Conservation (phyloP, 1,140 invertebrate species). For the Drosophila tani region DNA sequence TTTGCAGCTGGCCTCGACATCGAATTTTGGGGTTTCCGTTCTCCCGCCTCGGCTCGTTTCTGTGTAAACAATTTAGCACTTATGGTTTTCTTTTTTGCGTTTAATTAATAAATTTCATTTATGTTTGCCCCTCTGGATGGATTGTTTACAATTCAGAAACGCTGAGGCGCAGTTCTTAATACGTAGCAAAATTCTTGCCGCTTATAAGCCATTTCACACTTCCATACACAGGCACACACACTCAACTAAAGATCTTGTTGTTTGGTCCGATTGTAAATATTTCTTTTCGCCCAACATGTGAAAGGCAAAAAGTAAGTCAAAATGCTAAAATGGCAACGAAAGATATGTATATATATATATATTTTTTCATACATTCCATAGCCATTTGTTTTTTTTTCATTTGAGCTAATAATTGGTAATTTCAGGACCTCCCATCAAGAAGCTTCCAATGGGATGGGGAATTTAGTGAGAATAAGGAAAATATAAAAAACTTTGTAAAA, state of each 20-base stretch:
- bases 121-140: conserved; percentile 27
- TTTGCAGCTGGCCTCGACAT: conserved; percentile 63
- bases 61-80: conserved; percentile 63
- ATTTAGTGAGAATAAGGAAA: neutral
- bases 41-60: conserved; percentile 13
- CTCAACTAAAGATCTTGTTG: neutral
- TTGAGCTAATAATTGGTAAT: conserved; percentile 6
- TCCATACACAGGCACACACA: conserved; percentile 11
- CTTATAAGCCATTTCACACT: conserved; percentile 45
- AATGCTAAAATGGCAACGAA: conserved; percentile 4
- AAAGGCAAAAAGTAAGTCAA: conserved; percentile 41
- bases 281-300: conserved; percentile 42
- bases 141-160: conserved; percentile 57
- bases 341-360: conserved; percentile 6
- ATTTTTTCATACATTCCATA: conserved; percentile 9
- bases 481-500: neutral
- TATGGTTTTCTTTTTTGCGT: conserved; percentile 47
- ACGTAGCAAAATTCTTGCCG: conserved; percentile 22
- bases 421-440: conserved; percentile 5
- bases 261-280: conserved; percentile 14
- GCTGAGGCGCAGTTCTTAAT: conserved; percentile 62
- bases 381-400: conserved; percentile 6
- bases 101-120: conserved; percentile 67
- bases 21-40: conserved; percentile 15
- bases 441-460: neutral